Evolutionary conservation across 92 coral and sea anemone species (phyloP), one percentile per base, ranked within the genome.

Genomic region (Siderastrea siderea): DNA sequence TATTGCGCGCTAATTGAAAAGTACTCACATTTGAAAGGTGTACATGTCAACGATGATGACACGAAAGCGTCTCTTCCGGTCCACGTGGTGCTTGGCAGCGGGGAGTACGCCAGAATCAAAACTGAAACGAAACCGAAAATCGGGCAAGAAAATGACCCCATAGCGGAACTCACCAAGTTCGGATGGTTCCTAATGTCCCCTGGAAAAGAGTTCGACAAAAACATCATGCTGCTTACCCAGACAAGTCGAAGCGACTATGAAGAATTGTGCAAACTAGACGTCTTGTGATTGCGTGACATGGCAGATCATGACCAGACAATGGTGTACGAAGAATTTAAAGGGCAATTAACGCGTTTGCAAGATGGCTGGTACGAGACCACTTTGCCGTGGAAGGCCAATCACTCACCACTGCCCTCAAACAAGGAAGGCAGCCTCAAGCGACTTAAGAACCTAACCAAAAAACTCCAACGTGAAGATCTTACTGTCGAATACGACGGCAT

Each of bases 21-120:
- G 66, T 82, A 68, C 77, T 14, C 86, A n/a, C 86, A 82, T 55
- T 68, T 82, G 76, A 82, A 69, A 52, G 86, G 86, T 4, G 68
- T 82, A 4, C 14, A 10, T 48, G 78, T 82, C 13, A 38, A 54
- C 49, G 86, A 82, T 44, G 57, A 82, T 54, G 68, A 82, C 53
- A 50, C 57, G 73, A 80, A 80, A 80, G 85, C 59, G 45, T 66
- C 47, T 26, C 85, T 80, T 44, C 64, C 85, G 53, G 75, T 80
- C 46, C 85, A 80, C 85, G 2, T 80, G 70, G 45, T 79, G 43
- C 58, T 62, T 57, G 84, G 84, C 57, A 46, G 69, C 54, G 73
- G 84, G 15, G 74, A 55, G 57, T 80, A 80, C 84, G 60, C 84
- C 59, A 63, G 74, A 48, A 80, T 80, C 12, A n/a, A n/a, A n/a